These are phyloP conservation scores for Caenorhabditis sp. DNA, from an alignment of 2,888 invertebrate species.

Conservation along the genomic window DNA sequence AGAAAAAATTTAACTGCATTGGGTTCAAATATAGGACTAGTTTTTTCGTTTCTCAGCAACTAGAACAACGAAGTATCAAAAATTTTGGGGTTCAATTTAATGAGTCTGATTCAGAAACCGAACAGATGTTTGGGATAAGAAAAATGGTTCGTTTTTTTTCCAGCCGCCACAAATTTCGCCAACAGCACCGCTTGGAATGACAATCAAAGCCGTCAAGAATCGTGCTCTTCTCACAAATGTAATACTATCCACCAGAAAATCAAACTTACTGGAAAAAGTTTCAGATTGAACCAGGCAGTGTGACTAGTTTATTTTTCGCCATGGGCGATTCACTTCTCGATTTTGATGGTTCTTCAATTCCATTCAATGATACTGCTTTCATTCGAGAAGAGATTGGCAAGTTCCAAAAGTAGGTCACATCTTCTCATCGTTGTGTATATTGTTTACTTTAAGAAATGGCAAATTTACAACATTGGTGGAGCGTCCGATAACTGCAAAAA, in stretches of 20 bases:
- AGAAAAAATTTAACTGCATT: too few species aligned
- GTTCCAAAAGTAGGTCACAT: conserved; percentile 3
- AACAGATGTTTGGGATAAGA: not conserved
- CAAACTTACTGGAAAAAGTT: too few species aligned
- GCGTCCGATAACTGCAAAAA: conserved; percentile 6
- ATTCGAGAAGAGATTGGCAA: conserved; percentile 19
- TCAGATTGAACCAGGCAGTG: conserved; percentile 16
- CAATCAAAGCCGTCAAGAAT: conserved; percentile 12
- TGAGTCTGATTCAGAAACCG: too few species aligned
- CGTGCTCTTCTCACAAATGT: conserved; percentile 6
- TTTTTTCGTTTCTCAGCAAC: too few species aligned
- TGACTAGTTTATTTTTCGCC: conserved; percentile 9
- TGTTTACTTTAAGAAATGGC: not conserved
- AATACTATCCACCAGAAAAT: too few species aligned
- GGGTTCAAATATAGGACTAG: too few species aligned
- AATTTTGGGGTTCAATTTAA: too few species aligned
- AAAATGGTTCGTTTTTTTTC: not conserved
- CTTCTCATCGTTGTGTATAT: too few species aligned
- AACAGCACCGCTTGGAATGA: conserved; percentile 10
- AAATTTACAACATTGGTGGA: conserved; percentile 15
- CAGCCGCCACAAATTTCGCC: not conserved
- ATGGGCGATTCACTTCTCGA: conserved; percentile 27
- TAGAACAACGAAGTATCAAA: too few species aligned
- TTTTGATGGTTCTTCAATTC: conserved; percentile 17
- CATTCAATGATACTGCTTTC: conserved; percentile 10